These are phyloP conservation scores for Philopedon plagiatum DNA, from an alignment of 2,888 invertebrate species.

Conservation along the genomic window DNA sequence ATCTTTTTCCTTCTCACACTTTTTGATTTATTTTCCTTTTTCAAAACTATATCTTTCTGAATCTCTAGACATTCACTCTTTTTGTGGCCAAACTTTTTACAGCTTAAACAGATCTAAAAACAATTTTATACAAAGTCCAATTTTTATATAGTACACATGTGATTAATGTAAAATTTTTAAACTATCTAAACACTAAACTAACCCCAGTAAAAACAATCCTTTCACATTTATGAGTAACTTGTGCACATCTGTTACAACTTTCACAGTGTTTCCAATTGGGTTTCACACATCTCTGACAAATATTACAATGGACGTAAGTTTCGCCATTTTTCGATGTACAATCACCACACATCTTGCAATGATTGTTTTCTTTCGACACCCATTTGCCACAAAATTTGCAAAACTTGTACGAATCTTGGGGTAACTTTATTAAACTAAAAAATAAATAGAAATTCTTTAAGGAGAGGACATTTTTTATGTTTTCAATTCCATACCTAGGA, in stretches of 20 bases:
- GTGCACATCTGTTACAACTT: constrained; percentile 78
- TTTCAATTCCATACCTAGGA: constrained; percentile 63
- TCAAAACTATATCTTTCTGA: neutral
- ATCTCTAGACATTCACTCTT: constrained; percentile 71
- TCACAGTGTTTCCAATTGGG: constrained; percentile 86
- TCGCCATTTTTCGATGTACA: constrained; percentile 85
- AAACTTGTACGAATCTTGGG: constrained; percentile 76
- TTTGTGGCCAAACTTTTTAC: constrained; percentile 73
- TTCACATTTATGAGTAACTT: constrained; percentile 71
- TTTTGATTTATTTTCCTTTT: neutral
- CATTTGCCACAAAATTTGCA: constrained; percentile 83
- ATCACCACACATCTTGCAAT: constrained; percentile 81
- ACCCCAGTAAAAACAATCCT: constrained; percentile 63
- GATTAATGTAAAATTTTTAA: neutral
- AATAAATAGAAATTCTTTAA: neutral
- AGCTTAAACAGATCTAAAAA: constrained; percentile 73
- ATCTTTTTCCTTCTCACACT: neutral
- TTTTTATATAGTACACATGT: neutral
- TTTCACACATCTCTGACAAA: constrained; percentile 85
- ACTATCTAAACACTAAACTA: constrained; percentile 15
- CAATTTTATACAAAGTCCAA: neutral
- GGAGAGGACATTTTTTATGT: no score
- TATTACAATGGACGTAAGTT: constrained; percentile 77
- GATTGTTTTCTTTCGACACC: constrained; percentile 78
- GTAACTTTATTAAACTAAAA: constrained; percentile 66